A percentile compares a stretch with the other conserved stretches of the same genome.
These are phyloP conservation scores for Strix aluco DNA, from an alignment of 2,113 vertebrate species.

Conservation along the genomic window DNA sequence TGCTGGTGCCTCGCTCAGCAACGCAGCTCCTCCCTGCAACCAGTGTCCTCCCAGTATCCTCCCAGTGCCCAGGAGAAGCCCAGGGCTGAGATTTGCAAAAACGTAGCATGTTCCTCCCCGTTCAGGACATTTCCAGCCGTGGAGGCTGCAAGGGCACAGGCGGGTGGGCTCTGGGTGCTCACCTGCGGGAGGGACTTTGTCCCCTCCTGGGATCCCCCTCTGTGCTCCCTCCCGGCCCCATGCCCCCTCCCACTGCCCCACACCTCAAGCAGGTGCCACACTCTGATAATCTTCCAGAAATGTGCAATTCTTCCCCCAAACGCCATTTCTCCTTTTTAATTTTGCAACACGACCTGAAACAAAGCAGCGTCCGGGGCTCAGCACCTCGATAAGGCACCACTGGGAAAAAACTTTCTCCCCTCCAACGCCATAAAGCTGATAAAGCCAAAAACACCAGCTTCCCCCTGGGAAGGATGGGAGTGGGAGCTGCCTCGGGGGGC, in stretches of 20 bases:
- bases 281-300: conserved; percentile 37
- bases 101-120: rapidly evolving
- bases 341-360: neutral
- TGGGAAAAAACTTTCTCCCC: conserved; percentile 37
- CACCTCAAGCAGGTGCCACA: neutral
- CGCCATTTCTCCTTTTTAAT: neutral
- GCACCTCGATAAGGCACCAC: neutral
- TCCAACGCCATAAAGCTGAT: conserved; percentile 3
- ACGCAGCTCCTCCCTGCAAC: neutral
- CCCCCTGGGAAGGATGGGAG: neutral
- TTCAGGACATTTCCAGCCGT: neutral
- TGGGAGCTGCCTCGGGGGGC: neutral
- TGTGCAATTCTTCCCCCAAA: neutral
- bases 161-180: neutral
- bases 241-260: neutral
- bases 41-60: neutral
- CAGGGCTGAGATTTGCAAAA: neutral
- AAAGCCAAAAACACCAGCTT: neutral
- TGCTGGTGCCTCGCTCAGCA: neutral
- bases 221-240: rapidly evolving
- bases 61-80: neutral
- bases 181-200: neutral
- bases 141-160: neutral
- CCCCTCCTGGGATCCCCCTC: neutral
- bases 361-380: neutral